Evolutionary conservation across 2,888 invertebrate genomes (phyloP), one percentile per base, ranked within the genome.

Genomic region (Lysandra bellargus): DNA sequence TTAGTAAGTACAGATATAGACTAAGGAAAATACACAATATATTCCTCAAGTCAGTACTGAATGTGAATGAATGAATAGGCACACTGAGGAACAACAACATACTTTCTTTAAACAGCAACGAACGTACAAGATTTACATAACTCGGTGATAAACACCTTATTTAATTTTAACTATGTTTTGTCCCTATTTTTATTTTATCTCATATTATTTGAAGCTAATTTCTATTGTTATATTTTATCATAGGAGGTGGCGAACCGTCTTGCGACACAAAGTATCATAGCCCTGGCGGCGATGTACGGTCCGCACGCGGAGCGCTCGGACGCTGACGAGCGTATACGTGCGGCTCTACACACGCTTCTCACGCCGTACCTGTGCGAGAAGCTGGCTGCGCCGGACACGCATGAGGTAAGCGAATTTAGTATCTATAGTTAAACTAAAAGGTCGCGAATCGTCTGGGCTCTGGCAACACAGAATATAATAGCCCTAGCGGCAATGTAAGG

Each of bases 171-270:
- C 44, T 44, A 9, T 9, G 7, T 44, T 44, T 44, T 44, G 44
- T 7, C 44, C 2, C 44, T 44, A 9, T 44, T 9, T 9, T 1
- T 44, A 44, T 44, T 44, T 9, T 44, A 44, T 7, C 44, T 6
- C 0, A 44, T 7, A 44, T 44, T 44, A 44, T 9, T 44, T 44
- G 30, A 30, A 7, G 30, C 64, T 64, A 4, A 69, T 30, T 69
- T 33, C 14, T 9, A 69, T 33, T 9, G 2, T 49, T 49, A 49
- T 2, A 33, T 69, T 69, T 5, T 33, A 33, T 37, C 0, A 75
- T 23, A 99, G 96, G 98, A 99, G 91, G 96, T 98, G 37, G 96
- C 98, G n/a, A 99, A 99, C 89, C 96, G 97, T 84, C 94, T 99
- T 84, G 99, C 99, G 0, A 97, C 98, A 88, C 96, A 97, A 87